Evolutionary conservation across 2,888 invertebrate genomes (phyloP).

Genomic region (Sminthurides aquaticus): DNA sequence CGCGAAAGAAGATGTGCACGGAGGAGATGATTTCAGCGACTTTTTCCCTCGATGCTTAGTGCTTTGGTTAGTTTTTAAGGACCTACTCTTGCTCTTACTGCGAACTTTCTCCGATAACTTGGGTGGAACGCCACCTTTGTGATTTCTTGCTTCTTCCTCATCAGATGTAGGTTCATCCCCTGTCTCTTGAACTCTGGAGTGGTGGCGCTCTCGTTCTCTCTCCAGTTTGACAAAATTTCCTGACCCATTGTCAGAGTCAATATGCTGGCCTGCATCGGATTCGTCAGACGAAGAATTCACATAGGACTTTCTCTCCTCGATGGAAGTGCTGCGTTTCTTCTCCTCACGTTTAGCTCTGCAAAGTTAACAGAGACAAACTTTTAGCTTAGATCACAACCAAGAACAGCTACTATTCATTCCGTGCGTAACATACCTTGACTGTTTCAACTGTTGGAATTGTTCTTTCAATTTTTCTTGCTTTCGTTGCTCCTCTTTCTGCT

Average conservation of each 20-base stretch:
- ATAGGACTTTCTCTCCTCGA: constrained; percentile 60
- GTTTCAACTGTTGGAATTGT: constrained; percentile 79
- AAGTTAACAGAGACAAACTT: no score
- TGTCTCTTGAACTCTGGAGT: constrained; percentile 45
- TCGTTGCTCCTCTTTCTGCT: constrained; percentile 70
- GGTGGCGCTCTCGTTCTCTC: constrained; percentile 47
- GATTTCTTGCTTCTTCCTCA: constrained; percentile 12
- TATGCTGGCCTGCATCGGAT: constrained; percentile 24
- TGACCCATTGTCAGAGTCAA: constrained; percentile 37
- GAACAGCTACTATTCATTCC: no score
- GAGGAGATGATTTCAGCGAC: constrained; percentile 45
- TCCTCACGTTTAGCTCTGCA: constrained; percentile 76
- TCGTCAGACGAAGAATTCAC: constrained; percentile 57
- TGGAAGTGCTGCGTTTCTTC: constrained; percentile 79
- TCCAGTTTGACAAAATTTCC: constrained; percentile 28
- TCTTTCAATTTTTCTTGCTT: constrained; percentile 77
- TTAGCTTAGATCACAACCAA: neutral
- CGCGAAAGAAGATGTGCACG: constrained; percentile 44
- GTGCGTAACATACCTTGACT: constrained; percentile 51
- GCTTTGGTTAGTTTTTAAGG: constrained; percentile 12
- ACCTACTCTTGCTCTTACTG: constrained; percentile 14
- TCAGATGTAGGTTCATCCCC: constrained; percentile 26
- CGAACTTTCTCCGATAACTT: constrained; percentile 8
- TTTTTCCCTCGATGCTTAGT: constrained; percentile 17
- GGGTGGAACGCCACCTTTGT: neutral